Base-by-base conservation (phyloP, 1,140 invertebrate genomes). In the Eumeta japonica region DNA sequence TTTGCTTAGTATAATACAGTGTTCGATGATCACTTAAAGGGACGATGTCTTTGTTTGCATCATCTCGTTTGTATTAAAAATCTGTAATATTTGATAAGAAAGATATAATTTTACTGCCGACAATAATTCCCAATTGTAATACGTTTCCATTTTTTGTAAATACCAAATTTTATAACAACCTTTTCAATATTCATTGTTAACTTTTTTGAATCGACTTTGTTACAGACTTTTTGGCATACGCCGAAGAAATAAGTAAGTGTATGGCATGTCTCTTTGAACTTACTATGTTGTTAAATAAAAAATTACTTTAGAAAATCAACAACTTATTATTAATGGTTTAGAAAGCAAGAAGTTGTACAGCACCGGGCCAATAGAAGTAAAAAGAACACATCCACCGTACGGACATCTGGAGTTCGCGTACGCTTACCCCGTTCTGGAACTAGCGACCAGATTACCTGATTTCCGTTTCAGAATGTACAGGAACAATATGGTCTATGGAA, bases 391-490 rank as follows among this genome's bases (percentile, higher is more conserved):
- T 9, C 30, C 45, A 1, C 49, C 35, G 0, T 60, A 58, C 34
- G 59, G 61, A 3, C 54, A 53, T 34, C 35, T 70, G 14, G 51
- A 65, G 15, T 65, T 68, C 24, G 36, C 45, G 3, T 50, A 54
- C 7, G 39, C 42, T 0, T 66, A 47, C 19, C 62, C 62, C 10
- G 58, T 70, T 1, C 39, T 70, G 0, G 62, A 70, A 18, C 19
- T 55, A 20, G 52, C 54, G 5, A 47, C 46, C 0, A 37, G 51
- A 16, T 46, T 66, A 1, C 65, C 65, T 2, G 65, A 66, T 30
- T 61, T 62, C 33, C 44, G 59, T 11, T 58, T 55, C 18, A 48
- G 59, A 14, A 58, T 66, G 35, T 66, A 55, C 33, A 47, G 48
- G 33, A 58, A 63, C 39, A 70, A 70, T 39, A 61, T 62, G 41